Evolutionary conservation across 1,140 invertebrate genomes (phyloP), one percentile per base, ranked within the genome.

Genomic region (Lutraria rhynchaena): DNA sequence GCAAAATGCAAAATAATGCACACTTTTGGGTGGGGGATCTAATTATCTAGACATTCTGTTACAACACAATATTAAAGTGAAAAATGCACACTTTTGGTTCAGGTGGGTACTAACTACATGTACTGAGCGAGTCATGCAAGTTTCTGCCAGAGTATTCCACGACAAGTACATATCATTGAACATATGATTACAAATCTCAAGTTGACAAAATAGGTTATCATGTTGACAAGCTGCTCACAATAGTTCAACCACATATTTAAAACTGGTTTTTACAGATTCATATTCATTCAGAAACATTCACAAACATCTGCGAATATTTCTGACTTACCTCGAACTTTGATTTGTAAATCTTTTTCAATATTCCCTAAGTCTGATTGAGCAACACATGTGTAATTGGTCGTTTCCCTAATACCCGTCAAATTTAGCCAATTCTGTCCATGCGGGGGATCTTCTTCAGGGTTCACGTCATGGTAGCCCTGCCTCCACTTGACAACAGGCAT

Each of bases 401-500:
- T 97, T 89, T 98, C 96, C 83, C 96, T 94, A 51, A 99, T 96
- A 88, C 98, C 95, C 17, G 94, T 95, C 82, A 99, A 90, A 76
- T 95, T 94, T 24, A 99, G 93, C 15, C 98, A 95, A 93, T 99
- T 99, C 65, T 90, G 91, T 0, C 94, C 94, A 55, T 94, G 92
- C 7, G 93, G 90, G 17, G 89, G 81, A 13, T 89, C 87, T 58
- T 92, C 88, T 9, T 89, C 95, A 0, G 96, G 96, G 51, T 97
- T 94, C 84, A 97, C 95, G 91, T 97, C 96, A 90, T 97, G 96
- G 0, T 87, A 87, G 89, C 96, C 97, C 93, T 97, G 96, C 76
- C 96, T 95, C 98, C 98, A 99, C 92, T 97, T 98, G 60, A 99
- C 98, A 87, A 95, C 96, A 0, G 99, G 99, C 97, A 99, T 99